Conservation (phyloP, 2,888 invertebrate genomes). For the Pristionchus exspectatus region DNA sequence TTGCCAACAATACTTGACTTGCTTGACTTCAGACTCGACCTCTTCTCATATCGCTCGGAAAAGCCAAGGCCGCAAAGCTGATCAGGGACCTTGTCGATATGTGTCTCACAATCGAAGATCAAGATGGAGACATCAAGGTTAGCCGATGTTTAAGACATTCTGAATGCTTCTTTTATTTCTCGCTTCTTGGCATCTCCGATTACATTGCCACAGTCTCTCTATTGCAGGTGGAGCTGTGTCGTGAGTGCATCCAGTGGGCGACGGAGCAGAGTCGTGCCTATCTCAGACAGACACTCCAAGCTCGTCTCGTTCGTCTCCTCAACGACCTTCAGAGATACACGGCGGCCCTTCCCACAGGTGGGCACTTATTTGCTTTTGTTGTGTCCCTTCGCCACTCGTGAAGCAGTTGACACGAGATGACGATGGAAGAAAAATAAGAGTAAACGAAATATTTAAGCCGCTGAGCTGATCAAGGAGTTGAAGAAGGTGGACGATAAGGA, state of each 20-base stretch:
- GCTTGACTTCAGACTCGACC: conserved; percentile 86
- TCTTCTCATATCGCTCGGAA: conserved; percentile 94
- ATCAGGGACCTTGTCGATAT: conserved; percentile 96
- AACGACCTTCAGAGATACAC: conserved; percentile 80
- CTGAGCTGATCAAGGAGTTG: conserved; percentile 90
- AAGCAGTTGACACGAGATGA: neutral
- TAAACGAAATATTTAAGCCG: conserved; percentile 64
- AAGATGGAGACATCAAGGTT: conserved; percentile 86
- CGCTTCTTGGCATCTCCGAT: neutral
- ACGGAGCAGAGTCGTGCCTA: conserved; percentile 97
- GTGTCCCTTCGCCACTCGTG: neutral
- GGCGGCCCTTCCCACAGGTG: conserved; percentile 79
- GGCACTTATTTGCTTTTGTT: conserved; percentile 58
- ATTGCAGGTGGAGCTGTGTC: conserved; percentile 81
- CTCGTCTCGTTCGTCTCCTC: conserved; percentile 94
- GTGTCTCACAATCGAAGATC: conserved; percentile 96
- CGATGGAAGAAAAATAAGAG: neutral
- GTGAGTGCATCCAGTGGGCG: conserved; percentile 99
- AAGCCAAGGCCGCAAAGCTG: conserved; percentile 98
- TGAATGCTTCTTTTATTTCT: neutral
- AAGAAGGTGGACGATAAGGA: conserved; percentile 99
- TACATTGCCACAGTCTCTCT: neutral
- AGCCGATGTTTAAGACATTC: neutral
- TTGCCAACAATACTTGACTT: neutral
- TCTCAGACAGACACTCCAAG: conserved; percentile 94